phyloP scores from a whole-genome alignment of 2,113 vertebrate species.

The Herpetotheres cachinnans region DNA sequence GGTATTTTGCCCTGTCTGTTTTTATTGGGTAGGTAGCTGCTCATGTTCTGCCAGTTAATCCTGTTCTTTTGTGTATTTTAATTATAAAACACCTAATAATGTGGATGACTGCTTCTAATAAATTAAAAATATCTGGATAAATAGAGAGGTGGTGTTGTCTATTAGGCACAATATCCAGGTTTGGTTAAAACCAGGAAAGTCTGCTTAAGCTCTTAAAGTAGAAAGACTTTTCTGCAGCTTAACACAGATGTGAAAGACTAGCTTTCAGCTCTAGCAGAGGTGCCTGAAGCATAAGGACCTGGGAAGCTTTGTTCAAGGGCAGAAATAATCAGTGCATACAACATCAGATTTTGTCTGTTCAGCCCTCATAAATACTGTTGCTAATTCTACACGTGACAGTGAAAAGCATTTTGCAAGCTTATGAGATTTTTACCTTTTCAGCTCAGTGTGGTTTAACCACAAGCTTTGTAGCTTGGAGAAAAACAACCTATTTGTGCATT shows the following conservation, averaged over 20 bases:
- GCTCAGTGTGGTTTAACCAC: background rate
- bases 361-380: background rate
- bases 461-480: background rate
- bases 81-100: constrained; percentile 16
- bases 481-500: background rate
- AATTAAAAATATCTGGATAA: constrained; percentile 26
- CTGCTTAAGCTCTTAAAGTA: background rate
- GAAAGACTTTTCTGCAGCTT: background rate
- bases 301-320: background rate
- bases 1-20: background rate
- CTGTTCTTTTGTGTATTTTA: constrained; percentile 20
- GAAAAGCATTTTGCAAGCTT: background rate
- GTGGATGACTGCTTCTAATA: constrained; percentile 13
- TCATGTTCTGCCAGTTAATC: constrained; percentile 35
- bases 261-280: background rate
- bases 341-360: background rate
- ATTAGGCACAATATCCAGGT: background rate
- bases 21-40: background rate
- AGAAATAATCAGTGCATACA: background rate
- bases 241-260: background rate
- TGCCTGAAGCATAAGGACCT: background rate
- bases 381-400: background rate
- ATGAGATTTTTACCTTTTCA: background rate
- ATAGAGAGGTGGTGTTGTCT: background rate
- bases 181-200: background rate